Percentiles rank a stretch among this genome's conserved stretches.
phyloP scores from a whole-genome alignment of 2,888 invertebrate species.

The Malthinus flaveolus region DNA sequence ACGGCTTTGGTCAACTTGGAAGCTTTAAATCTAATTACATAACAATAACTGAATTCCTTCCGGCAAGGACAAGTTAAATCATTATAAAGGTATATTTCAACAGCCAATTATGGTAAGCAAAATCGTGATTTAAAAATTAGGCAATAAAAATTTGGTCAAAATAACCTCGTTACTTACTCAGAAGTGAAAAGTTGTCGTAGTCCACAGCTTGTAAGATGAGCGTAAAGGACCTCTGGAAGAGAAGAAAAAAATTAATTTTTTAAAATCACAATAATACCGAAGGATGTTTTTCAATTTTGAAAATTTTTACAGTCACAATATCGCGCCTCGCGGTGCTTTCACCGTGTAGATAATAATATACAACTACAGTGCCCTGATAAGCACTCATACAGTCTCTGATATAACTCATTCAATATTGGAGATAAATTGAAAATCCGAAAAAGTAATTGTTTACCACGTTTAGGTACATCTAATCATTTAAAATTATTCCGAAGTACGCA shows the following conservation, averaged over 20 bases:
- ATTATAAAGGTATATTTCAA: neutral
- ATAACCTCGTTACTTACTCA: constrained; percentile 71
- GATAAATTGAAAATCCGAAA: no score
- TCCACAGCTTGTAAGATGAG: constrained; percentile 90
- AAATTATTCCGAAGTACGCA: no score
- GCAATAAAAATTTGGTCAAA: neutral
- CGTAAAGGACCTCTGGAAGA: constrained; percentile 87
- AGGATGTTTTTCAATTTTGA: no score
- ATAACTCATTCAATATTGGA: no score
- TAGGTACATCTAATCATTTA: no score
- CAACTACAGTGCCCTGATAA: no score
- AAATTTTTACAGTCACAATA: no score
- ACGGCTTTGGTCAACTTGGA: constrained; percentile 11
- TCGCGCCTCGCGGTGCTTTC: no score
- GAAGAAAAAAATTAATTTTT: constrained; percentile 37
- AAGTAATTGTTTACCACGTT: no score
- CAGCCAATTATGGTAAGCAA: no score
- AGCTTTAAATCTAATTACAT: constrained; percentile 20
- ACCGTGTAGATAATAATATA: no score
- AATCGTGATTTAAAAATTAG: neutral
- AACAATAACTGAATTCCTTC: constrained; percentile 10
- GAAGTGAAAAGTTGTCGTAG: constrained; percentile 73
- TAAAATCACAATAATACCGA: neutral
- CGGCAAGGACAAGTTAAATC: constrained; percentile 17
- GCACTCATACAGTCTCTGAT: no score